These are phyloP conservation scores for Cryptomyrus ogoouensis DNA, from an alignment of 2,113 vertebrate genomes.

Conservation along the genomic window DNA sequence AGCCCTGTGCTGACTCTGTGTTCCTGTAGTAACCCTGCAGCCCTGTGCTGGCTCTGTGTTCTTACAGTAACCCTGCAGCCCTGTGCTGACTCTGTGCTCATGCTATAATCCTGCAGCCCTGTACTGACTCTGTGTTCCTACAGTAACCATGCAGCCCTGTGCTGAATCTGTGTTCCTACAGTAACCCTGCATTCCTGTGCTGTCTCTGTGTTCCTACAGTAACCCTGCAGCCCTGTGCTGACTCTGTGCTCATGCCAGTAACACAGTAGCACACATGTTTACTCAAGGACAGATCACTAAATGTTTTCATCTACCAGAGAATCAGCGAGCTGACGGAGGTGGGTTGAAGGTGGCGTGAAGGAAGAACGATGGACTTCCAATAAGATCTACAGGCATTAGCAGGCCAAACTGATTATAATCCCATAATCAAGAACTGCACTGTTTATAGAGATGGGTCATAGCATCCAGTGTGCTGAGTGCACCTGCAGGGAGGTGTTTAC, in stretches of 20 bases:
- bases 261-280: background rate
- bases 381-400: background rate
- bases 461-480: background rate
- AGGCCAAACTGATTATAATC: background rate
- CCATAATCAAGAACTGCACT: background rate
- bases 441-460: background rate
- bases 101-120: background rate
- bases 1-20: background rate
- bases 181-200: background rate
- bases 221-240: background rate
- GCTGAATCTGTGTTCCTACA: background rate
- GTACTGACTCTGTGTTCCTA: background rate
- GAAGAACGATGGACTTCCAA: slow-evolving; percentile 1
- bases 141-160: too few relatives aligned
- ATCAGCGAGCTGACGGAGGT: background rate
- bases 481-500: background rate
- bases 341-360: slow-evolving; percentile 10
- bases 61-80: background rate
- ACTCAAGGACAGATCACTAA: background rate
- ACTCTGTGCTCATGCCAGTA: too few relatives aligned
- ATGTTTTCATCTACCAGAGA: background rate
- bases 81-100: background rate
- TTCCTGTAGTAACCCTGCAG: background rate
- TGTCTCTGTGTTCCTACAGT: background rate
- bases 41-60: background rate